Conservation (phyloP, 2,888 invertebrate genomes). For the Myopa tessellatipennis region DNA sequence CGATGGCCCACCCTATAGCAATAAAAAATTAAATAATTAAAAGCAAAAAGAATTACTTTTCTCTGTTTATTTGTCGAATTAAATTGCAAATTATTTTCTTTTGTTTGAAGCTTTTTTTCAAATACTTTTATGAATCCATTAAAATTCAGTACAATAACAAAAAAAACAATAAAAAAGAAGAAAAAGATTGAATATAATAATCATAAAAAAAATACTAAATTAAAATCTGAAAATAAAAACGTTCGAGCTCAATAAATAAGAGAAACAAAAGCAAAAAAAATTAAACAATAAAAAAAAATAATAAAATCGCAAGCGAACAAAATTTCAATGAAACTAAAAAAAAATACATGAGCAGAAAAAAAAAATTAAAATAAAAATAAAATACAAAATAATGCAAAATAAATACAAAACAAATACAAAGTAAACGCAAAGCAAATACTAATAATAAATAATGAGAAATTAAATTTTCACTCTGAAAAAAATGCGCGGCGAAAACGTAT, state of each 20-base stretch:
- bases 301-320: constrained; percentile 9
- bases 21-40: neutral
- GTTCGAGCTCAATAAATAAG: too few species aligned
- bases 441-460: neutral
- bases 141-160: too few species aligned
- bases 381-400: neutral
- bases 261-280: too few species aligned
- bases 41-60: neutral
- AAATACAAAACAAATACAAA: neutral
- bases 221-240: too few species aligned
- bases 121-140: too few species aligned
- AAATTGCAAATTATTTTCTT: too few species aligned
- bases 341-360: neutral
- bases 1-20: too few species aligned
- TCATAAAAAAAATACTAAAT: too few species aligned
- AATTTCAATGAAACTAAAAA: neutral
- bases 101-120: too few species aligned
- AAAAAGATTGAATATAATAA: too few species aligned
- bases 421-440: neutral
- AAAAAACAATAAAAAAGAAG: too few species aligned
- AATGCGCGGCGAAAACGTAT: neutral
- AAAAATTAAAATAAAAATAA: neutral
- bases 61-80: neutral
- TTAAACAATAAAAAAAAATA: neutral
- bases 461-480: neutral